Evolutionary conservation across 2,888 invertebrate species (phyloP).

Genomic region (Synergus itoensis): DNA sequence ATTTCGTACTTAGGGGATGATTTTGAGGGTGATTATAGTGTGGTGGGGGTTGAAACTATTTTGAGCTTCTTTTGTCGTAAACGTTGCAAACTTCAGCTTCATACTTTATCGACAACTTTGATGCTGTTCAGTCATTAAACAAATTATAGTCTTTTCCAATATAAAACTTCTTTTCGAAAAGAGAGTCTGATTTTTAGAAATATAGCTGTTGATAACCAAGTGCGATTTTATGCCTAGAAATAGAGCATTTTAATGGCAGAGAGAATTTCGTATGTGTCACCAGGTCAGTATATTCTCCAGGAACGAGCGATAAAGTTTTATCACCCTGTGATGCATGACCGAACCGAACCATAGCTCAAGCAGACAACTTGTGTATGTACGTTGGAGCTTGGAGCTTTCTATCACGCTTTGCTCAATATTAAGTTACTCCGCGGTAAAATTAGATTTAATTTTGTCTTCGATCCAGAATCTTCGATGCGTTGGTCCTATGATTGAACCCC

Average conservation of each 20-base stretch:
- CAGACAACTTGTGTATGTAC: not conserved
- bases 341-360: not conserved
- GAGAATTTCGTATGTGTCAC: conserved; percentile 38
- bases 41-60: too few species aligned
- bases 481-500: conserved; percentile 18
- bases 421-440: conserved; percentile 13
- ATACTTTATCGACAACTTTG: not conserved
- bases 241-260: conserved; percentile 34
- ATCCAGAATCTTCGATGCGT: conserved; percentile 31
- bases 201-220: conserved; percentile 1
- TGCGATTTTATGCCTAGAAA: conserved; percentile 9
- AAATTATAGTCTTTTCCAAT: not conserved
- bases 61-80: too few species aligned
- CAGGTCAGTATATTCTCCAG: conserved; percentile 38
- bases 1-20: too few species aligned
- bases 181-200: not conserved
- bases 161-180: not conserved
- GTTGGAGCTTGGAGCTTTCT: not conserved
- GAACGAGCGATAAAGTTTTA: conserved; percentile 35
- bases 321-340: conserved; percentile 37
- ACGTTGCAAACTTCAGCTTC: too few species aligned
- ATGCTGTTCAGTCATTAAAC: not conserved
- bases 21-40: too few species aligned
- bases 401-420: conserved; percentile 12
- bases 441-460: conserved; percentile 35